Evolutionary conservation across 2,113 vertebrate species (phyloP).

Genomic region (Numida meleagris): DNA sequence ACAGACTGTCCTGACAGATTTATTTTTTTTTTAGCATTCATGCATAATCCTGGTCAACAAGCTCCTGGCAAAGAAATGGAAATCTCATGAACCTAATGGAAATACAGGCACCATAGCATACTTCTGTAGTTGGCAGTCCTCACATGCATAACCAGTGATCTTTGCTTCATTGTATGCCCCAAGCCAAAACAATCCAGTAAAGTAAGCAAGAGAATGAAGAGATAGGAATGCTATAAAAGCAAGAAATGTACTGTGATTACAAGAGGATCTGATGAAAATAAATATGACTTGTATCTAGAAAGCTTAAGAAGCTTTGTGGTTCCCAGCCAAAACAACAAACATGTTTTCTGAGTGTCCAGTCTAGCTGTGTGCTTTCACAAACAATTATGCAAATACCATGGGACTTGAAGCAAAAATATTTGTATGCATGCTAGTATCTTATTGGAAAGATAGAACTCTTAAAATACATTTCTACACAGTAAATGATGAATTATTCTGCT

Average conservation of each 20-base stretch:
- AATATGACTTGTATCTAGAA: neutral
- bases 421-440: neutral
- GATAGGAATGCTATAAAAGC: neutral
- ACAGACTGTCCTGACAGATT: neutral
- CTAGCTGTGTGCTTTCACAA: neutral
- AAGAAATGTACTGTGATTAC: neutral
- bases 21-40: neutral
- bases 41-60: neutral
- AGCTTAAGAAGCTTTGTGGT: neutral
- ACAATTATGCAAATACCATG: neutral
- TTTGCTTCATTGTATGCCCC: neutral
- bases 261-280: neutral
- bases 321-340: neutral
- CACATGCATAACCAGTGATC: neutral
- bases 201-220: neutral
- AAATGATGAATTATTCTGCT: slow-evolving; percentile 64
- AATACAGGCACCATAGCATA: neutral
- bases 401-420: neutral
- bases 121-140: neutral
- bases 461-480: slow-evolving; percentile 26
- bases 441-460: slow-evolving; percentile 21
- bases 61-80: neutral
- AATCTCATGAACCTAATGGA: neutral
- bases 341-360: slow-evolving; percentile 2
- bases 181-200: neutral